Evolutionary conservation across 2,797 vertebrate species (phyloP), one percentile per base, ranked within the genome.

Genomic region (Mormyrops attenuatus): DNA sequence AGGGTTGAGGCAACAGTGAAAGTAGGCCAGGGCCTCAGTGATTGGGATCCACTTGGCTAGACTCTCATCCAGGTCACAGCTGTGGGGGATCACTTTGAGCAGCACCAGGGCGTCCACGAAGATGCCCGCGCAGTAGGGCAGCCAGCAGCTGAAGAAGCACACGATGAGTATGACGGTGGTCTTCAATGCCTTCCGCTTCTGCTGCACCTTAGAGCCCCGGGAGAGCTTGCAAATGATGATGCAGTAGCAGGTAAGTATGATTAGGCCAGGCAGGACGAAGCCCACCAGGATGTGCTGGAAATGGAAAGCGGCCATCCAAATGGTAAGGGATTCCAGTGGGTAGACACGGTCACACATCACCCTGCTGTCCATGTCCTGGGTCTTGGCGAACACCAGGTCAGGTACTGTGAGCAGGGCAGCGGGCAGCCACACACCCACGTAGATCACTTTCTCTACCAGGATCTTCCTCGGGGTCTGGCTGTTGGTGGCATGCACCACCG

Each of bases 1-100:
- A 34, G 99, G 99, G 92, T 99, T 99, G 87, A 99, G 95, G 94
- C 99, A 99, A 93, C 98, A 99, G 95, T 99, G 99, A 92, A 99
- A 99, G 92, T 97, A 99, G 0, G 98, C 99, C 47, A 99, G 91
- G 0, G 97, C 97, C 93, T 99, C 99, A 0, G 98, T 99, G 91
- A 99, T 94, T 85, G 97, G 96, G 92, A 99, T 97, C 97, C 97
- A 98, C 90, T 95, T 99, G 63, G 96, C 95, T 91, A 99, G 94
- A 0, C 93, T 92, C 0, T 94, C 95, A 1, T 98, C 96, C 92
- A 98, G 93, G 2, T 88, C 91, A 91, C 98, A 99, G 0, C 95
- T 94, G 55, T 93, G 89, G 0, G 94, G 89, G 89, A 99, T 92
- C 86, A 97, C 93, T 0, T 95, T 93, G 20, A 99, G 95, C 91